Percentiles rank a stretch among this genome's conserved stretches.
Evolutionary conservation across 2,113 vertebrate genomes (phyloP).

Genomic region (Pseudonaja textilis): DNA sequence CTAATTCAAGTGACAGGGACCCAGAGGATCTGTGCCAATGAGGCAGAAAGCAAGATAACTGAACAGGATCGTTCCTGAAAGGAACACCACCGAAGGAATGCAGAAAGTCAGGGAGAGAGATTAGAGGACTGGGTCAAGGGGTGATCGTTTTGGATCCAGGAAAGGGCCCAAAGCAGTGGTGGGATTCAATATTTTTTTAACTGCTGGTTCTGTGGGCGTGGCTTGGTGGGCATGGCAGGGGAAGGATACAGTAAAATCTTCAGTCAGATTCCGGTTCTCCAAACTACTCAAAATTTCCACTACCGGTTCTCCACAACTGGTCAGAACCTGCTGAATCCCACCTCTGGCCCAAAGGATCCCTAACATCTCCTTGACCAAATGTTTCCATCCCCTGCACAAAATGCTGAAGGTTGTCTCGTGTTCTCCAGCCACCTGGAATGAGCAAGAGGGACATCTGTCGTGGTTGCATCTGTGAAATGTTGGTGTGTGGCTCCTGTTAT

Average conservation of each 20-base stretch:
- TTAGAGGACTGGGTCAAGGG: background rate
- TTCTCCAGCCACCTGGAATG: background rate
- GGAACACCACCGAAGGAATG: background rate
- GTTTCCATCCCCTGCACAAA: background rate
- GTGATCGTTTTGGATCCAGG: background rate
- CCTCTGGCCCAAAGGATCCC: background rate
- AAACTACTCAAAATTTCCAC: too few species aligned
- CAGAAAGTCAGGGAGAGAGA: background rate
- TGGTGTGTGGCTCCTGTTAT: background rate
- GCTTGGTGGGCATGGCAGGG: too few species aligned
- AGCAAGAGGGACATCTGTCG: background rate
- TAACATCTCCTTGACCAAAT: background rate
- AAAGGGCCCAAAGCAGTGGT: background rate
- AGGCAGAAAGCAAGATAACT: background rate
- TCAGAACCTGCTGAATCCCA: too few species aligned
- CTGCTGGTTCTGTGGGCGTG: too few species aligned
- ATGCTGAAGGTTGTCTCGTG: background rate
- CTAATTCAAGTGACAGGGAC: background rate
- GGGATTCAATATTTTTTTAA: too few species aligned
- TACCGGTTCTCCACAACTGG: too few species aligned
- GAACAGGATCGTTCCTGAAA: background rate
- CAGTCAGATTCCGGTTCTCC: too few species aligned
- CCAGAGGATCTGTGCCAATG: background rate
- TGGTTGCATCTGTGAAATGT: background rate
- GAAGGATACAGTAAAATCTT: too few species aligned